These are phyloP conservation scores for Phasianus colchicus DNA, from an alignment of 2,113 vertebrate genomes.

Conservation along the genomic window DNA sequence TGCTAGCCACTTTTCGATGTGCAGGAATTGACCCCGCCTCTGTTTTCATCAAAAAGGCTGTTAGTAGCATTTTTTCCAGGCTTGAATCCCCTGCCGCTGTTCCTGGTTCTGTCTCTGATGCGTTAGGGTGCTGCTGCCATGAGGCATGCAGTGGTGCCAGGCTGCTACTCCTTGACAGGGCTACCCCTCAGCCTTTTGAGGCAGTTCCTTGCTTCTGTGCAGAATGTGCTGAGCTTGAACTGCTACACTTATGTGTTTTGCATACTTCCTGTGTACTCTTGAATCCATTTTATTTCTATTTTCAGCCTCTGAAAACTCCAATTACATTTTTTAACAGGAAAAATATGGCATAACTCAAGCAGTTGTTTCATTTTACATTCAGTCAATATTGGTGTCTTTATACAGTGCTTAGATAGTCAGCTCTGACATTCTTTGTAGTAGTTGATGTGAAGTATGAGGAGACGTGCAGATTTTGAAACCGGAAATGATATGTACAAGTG, in stretches of 20 bases:
- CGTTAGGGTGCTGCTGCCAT: no score
- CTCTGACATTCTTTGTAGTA: background rate
- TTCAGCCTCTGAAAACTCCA: background rate
- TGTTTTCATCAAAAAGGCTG: no score
- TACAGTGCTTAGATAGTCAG: background rate
- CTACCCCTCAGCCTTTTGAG: no score
- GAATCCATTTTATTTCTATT: background rate
- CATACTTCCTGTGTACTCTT: background rate
- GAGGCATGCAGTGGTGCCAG: no score
- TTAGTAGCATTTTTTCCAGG: no score
- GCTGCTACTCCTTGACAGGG: no score
- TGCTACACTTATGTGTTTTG: background rate
- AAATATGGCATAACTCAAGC: background rate
- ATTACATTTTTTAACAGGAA: background rate
- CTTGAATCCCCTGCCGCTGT: no score
- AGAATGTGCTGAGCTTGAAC: background rate
- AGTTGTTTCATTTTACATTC: background rate
- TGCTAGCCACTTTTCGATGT: no score
- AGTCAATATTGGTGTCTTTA: background rate
- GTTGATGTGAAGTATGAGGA: background rate
- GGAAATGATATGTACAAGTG: background rate
- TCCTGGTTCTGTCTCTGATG: no score
- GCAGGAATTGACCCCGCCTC: no score
- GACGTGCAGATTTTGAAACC: background rate
- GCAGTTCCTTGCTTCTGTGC: no score